Conservation (phyloP, 2,888 invertebrate species). For the Cylloceria caligata region DNA sequence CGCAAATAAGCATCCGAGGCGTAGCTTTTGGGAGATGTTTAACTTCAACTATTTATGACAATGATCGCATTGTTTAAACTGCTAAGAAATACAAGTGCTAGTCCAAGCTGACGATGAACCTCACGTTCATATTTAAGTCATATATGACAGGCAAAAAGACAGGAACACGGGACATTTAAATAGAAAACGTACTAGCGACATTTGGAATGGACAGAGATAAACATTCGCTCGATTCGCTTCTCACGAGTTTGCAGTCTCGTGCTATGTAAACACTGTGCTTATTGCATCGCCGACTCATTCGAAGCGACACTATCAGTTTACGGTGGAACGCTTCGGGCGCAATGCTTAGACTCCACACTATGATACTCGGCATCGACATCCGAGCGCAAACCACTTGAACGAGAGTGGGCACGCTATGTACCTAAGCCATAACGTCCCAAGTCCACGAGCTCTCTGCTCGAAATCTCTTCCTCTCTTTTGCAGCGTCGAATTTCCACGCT, state of each 20-base stretch:
- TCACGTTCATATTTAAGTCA: too few species aligned
- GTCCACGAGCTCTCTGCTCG: constrained; percentile 31
- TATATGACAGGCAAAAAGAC: not conserved
- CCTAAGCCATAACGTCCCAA: constrained; percentile 47
- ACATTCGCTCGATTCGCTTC: not conserved
- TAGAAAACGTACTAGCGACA: not conserved
- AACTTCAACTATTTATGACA: too few species aligned
- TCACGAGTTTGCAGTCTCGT: constrained; percentile 15
- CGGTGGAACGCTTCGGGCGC: constrained; percentile 29
- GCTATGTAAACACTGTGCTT: constrained; percentile 51
- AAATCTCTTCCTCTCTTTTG: constrained; percentile 32
- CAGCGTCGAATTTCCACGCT: constrained; percentile 39
- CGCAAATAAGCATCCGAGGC: not conserved
- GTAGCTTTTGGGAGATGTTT: not conserved
- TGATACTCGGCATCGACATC: constrained; percentile 30
- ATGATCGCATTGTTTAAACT: too few species aligned
- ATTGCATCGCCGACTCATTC: constrained; percentile 55
- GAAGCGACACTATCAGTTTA: constrained; percentile 54
- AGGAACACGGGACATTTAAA: not conserved
- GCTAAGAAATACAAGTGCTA: too few species aligned
- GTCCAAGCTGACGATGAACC: too few species aligned
- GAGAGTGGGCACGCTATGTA: constrained; percentile 40
- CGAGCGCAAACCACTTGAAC: constrained; percentile 45
- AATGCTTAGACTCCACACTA: not conserved
- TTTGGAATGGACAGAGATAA: constrained; percentile 16